phyloP scores from a whole-genome alignment of 2,113 vertebrate species.

The Otis tarda region DNA sequence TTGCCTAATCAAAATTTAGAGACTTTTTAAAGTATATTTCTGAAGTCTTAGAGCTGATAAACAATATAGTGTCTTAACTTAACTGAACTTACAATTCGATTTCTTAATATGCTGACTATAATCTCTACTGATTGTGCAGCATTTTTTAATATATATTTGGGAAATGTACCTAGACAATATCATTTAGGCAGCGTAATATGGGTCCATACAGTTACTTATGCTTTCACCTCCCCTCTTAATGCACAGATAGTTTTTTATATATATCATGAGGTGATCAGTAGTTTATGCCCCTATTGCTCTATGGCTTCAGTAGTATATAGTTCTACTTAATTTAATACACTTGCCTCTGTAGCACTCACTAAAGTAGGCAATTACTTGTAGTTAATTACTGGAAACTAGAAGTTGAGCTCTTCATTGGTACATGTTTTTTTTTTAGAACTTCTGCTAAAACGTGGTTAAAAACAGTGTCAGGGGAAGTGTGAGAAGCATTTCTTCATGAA shows the following conservation, averaged over 20 bases:
- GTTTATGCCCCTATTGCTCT: neutral
- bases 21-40: neutral
- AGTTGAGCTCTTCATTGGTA: neutral
- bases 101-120: neutral
- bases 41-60: neutral
- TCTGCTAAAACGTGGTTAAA: neutral
- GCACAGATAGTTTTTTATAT: neutral
- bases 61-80: neutral
- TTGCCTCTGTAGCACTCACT: neutral
- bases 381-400: neutral
- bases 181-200: neutral
- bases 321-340: neutral
- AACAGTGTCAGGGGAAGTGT: neutral
- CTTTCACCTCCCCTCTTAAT: neutral
- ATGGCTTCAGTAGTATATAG: neutral
- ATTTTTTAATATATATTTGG: neutral
- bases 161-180: neutral
- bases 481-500: neutral
- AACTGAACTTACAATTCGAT: neutral
- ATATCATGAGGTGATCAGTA: neutral
- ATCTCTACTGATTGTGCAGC: neutral
- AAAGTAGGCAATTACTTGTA: neutral
- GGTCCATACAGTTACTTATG: neutral
- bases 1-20: neutral
- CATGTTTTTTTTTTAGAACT: neutral